A percentile compares a stretch with the other conserved stretches of the same genome.
Evolutionary conservation across 1,140 invertebrate species (phyloP).

Genomic region (Sitodiplosis mosellana): DNA sequence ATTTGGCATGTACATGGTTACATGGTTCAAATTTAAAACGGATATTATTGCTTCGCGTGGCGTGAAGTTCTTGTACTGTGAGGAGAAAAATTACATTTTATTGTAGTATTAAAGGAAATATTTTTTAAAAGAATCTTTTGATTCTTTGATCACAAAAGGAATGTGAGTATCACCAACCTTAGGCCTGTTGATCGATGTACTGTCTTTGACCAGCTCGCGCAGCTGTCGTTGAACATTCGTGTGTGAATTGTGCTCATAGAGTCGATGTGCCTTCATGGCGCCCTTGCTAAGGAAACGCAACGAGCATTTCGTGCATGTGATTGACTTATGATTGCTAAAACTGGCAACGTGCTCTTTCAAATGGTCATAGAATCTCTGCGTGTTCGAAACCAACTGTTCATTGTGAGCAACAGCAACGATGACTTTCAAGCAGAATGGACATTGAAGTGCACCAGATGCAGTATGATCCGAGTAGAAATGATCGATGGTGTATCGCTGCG

Average conservation of each 20-base stretch:
- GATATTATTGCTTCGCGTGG: background rate
- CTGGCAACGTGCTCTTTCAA: background rate
- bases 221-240: conserved; percentile 11
- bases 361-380: conserved; percentile 9
- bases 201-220: conserved; percentile 22
- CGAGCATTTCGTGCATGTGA: background rate
- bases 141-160: too few relatives aligned
- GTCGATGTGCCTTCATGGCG: conserved; percentile 32
- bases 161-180: too few relatives aligned
- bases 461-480: conserved; percentile 50
- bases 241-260: conserved; percentile 27
- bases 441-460: conserved; percentile 39
- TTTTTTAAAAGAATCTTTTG: conserved; percentile 1
- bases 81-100: too few relatives aligned
- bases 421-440: conserved; percentile 51
- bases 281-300: conserved; percentile 15
- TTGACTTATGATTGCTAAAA: background rate
- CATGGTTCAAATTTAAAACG: background rate
- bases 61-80: background rate
- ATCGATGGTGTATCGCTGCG: conserved; percentile 49
- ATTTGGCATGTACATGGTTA: background rate
- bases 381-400: conserved; percentile 12
- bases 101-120: conserved; percentile 2
- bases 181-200: conserved; percentile 27
- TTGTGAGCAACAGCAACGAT: conserved; percentile 9